Percentiles rank a stretch among this genome's conserved stretches.
These are phyloP conservation scores for Sipha flava DNA, from an alignment of 1,140 invertebrate genomes.

Conservation along the genomic window DNA sequence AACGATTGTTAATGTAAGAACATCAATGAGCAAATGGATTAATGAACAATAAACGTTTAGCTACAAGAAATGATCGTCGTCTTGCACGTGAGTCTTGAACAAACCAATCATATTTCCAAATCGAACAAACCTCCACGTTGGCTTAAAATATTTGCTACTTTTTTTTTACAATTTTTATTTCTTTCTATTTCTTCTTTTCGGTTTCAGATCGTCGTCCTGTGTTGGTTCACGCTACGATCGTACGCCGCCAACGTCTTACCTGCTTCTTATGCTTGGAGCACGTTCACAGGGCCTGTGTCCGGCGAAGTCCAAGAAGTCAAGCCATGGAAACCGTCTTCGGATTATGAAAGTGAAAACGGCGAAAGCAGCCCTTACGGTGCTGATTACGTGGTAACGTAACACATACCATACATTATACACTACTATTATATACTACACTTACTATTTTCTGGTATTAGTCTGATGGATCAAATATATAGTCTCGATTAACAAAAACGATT, in stretches of 20 bases:
- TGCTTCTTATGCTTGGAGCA: conserved; percentile 34
- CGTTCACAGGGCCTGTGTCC: conserved; percentile 38
- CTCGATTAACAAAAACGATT: too few species aligned
- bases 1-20: not conserved
- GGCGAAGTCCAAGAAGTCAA: conserved; percentile 35
- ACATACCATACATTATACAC: too few species aligned
- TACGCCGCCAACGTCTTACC: not conserved
- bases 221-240: not conserved
- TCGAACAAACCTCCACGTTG: too few species aligned
- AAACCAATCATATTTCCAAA: not conserved
- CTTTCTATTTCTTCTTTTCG: too few species aligned
- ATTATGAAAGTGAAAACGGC: not conserved
- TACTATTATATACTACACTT: too few species aligned
- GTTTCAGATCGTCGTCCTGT: not conserved
- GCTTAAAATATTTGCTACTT: too few species aligned
- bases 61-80: conserved; percentile 3
- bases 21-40: not conserved
- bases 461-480: too few species aligned
- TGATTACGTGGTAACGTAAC: conserved; percentile 6
- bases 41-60: not conserved
- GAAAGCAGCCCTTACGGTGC: not conserved
- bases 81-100: not conserved
- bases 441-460: too few species aligned
- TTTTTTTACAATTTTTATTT: too few species aligned
- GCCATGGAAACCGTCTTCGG: not conserved